A percentile compares a stretch with the other conserved stretches of the same genome.
These are phyloP conservation scores for Buceros bicornis DNA, from an alignment of 2,797 vertebrate genomes.

Conservation along the genomic window DNA sequence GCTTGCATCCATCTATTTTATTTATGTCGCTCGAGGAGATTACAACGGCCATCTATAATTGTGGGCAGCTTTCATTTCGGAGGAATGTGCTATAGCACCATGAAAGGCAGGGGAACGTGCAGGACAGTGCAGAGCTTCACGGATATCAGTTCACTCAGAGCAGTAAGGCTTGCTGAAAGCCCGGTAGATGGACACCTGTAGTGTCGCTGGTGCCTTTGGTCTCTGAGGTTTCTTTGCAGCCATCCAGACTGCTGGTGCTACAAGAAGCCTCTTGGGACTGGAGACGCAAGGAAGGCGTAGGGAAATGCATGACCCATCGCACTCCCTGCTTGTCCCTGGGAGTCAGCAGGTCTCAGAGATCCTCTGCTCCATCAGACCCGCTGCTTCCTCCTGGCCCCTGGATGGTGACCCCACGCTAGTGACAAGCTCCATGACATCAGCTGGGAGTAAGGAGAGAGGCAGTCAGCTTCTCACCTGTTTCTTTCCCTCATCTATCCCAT, in stretches of 20 bases:
- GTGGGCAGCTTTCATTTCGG: neutral
- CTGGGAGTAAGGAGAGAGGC: neutral
- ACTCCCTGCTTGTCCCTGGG: neutral
- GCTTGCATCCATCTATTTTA: conserved; percentile 1
- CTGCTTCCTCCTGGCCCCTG: neutral
- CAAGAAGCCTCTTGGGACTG: accelerated
- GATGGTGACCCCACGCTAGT: too few species aligned
- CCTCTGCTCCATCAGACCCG: neutral
- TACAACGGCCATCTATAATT: conserved; percentile 22
- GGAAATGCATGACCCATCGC: accelerated
- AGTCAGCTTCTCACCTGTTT: neutral
- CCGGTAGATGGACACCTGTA: neutral
- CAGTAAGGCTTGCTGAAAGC: neutral
- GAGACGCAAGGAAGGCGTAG: accelerated
- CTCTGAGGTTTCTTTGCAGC: neutral
- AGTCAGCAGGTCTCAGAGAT: neutral
- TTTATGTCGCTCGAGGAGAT: conserved; percentile 13
- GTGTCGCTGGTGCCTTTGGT: neutral
- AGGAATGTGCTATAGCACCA: neutral
- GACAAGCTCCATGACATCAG: neutral
- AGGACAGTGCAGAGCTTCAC: neutral
- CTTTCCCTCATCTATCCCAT: neutral
- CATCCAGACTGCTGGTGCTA: accelerated
- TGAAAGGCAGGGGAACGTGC: neutral
- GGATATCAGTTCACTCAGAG: neutral